Conservation (phyloP, 2,888 invertebrate species). For the Dichetophora obliterata region DNA sequence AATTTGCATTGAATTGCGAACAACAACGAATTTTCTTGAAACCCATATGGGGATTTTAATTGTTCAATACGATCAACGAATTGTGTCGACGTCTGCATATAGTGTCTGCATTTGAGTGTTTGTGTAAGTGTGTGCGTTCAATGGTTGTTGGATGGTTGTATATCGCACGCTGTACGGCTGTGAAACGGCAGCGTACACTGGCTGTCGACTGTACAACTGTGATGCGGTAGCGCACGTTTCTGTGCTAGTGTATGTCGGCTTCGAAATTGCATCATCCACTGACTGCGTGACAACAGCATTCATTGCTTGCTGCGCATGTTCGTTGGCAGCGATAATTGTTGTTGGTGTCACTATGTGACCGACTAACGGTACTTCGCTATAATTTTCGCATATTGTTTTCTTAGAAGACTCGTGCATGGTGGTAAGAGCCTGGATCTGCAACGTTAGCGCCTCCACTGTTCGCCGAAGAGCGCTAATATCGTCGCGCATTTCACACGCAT, state of each 20-base stretch:
- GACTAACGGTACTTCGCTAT: background rate
- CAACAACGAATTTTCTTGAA: too few species aligned
- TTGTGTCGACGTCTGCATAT: too few species aligned
- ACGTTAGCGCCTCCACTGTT: background rate
- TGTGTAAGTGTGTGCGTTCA: too few species aligned
- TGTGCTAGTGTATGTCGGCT: background rate
- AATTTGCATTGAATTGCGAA: too few species aligned
- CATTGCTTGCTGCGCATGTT: too few species aligned
- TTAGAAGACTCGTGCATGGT: background rate
- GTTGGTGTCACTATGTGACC: background rate
- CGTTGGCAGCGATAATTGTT: too few species aligned
- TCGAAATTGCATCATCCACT: background rate
- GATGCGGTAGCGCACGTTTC: background rate
- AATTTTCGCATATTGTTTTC: too few species aligned
- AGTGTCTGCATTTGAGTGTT: background rate
- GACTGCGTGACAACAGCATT: background rate
- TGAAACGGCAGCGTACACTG: too few species aligned
- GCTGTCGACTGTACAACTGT: background rate
- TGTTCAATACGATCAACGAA: too few species aligned
- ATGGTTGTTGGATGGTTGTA: too few species aligned
- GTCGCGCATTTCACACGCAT: background rate
- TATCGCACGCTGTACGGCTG: too few species aligned
- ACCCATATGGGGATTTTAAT: too few species aligned
- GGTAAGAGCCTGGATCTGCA: background rate
- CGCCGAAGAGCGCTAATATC: background rate